Conservation (phyloP, 2,888 invertebrate species). For the Callimorpha dominula region DNA sequence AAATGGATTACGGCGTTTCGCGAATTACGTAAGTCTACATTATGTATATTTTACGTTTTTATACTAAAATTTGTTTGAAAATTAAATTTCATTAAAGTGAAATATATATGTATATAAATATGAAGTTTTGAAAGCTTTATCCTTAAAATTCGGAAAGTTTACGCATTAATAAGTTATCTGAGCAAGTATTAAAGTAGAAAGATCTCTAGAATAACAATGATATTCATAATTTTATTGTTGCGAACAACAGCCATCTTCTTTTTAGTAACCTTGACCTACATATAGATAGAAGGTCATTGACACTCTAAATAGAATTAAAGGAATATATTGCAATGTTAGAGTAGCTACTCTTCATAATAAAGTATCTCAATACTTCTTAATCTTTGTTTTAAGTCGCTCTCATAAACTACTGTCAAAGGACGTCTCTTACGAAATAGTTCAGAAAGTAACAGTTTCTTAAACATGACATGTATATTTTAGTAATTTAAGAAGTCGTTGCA, state of each 20-base stretch:
- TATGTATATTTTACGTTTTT: constrained; percentile 13
- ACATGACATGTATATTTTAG: neutral
- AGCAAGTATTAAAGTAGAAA: constrained; percentile 33
- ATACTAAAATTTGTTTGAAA: constrained; percentile 4
- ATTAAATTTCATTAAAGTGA: constrained; percentile 5
- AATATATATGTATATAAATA: no score
- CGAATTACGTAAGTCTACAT: constrained; percentile 53
- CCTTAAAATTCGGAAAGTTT: constrained; percentile 32
- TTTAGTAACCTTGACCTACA: constrained; percentile 55
- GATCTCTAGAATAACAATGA: constrained; percentile 44
- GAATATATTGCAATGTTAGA: neutral
- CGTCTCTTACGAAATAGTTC: neutral
- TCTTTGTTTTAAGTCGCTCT: neutral
- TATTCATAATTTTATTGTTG: constrained; percentile 29
- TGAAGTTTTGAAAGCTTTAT: constrained; percentile 17
- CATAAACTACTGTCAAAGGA: neutral
- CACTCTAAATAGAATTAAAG: constrained; percentile 29
- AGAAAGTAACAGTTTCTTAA: no score
- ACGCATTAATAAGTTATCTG: constrained; percentile 26
- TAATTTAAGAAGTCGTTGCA: neutral
- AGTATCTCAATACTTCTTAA: neutral
- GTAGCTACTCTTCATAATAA: neutral
- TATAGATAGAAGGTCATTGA: constrained; percentile 51
- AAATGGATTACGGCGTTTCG: constrained; percentile 57
- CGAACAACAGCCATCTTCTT: constrained; percentile 42